Conservation (phyloP, 2,113 vertebrate genomes). For the Epinephelus lanceolatus region DNA sequence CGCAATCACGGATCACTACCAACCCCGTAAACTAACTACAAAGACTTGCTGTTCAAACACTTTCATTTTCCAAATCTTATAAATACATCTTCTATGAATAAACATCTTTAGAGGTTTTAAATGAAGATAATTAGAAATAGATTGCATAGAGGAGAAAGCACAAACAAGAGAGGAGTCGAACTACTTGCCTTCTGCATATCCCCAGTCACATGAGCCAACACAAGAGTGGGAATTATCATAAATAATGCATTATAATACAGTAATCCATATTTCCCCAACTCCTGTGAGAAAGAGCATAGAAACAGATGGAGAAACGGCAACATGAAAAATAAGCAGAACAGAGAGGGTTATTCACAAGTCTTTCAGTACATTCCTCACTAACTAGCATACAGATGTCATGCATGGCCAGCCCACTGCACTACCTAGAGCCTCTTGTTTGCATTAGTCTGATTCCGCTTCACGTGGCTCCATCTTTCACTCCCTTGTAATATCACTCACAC, state of each 20-base stretch:
- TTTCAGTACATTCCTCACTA: slow-evolving; percentile 66
- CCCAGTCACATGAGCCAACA: slow-evolving; percentile 91
- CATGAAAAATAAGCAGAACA: slow-evolving; percentile 47
- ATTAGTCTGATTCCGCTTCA: background rate
- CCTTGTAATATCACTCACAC: slow-evolving; percentile 2
- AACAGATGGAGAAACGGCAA: slow-evolving; percentile 32
- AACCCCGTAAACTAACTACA: background rate
- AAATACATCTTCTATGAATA: background rate
- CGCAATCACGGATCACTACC: background rate
- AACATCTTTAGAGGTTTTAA: background rate
- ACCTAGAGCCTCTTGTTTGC: slow-evolving; percentile 10
- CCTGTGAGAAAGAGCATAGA: slow-evolving; percentile 79
- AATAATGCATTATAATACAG: slow-evolving; percentile 98
- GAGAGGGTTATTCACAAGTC: slow-evolving; percentile 65
- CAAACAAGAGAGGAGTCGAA: background rate
- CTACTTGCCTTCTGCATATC: slow-evolving; percentile 92
- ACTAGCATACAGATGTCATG: slow-evolving; percentile 60
- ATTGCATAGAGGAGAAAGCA: background rate
- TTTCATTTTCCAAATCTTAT: background rate
- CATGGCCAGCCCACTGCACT: slow-evolving; percentile 26
- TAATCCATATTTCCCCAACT: slow-evolving; percentile 96
- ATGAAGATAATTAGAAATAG: background rate
- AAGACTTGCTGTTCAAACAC: background rate
- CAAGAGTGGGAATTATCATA: slow-evolving; percentile 94
- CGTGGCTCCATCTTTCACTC: slow-evolving; percentile 10